phyloP scores from a whole-genome alignment of 2,113 vertebrate genomes.

The Eublepharis macularius region DNA sequence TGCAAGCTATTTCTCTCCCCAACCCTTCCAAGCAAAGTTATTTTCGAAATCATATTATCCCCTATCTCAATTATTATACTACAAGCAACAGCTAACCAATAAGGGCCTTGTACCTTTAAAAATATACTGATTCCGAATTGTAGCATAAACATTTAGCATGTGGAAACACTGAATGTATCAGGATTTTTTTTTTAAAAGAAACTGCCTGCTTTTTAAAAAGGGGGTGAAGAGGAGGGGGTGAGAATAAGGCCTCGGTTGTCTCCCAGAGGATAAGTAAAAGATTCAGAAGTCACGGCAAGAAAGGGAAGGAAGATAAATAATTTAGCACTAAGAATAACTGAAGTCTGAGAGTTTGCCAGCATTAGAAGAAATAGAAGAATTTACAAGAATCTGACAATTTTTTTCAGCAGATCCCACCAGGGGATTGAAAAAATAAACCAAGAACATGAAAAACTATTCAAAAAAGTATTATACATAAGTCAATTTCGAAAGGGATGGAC shows the following conservation, averaged over 20 bases:
- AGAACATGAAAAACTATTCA: constrained; percentile 45
- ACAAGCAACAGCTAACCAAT: background rate
- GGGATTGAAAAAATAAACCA: constrained; percentile 57
- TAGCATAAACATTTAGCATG: background rate
- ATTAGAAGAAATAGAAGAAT: constrained; percentile 63
- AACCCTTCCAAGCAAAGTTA: background rate
- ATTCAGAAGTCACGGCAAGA: constrained; percentile 58
- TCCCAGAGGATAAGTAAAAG: constrained; percentile 70
- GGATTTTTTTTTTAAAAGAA: constrained; percentile 46
- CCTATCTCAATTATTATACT: background rate
- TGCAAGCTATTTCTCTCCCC: too few relatives aligned
- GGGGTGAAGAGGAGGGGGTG: background rate
- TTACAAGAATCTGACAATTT: constrained; percentile 62
- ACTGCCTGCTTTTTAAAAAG: constrained; percentile 51
- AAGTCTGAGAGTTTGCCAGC: constrained; percentile 67
- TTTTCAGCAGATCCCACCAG: constrained; percentile 55
- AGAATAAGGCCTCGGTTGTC: background rate
- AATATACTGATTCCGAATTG: background rate
- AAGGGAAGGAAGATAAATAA: constrained; percentile 72
- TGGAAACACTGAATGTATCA: background rate
- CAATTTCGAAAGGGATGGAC: constrained; percentile 22
- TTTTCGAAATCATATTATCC: background rate
- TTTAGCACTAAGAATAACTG: constrained; percentile 72
- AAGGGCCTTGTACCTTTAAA: background rate
- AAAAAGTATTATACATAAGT: constrained; percentile 30